Evolutionary conservation across 2,888 invertebrate genomes (phyloP), one percentile per base, ranked within the genome.

Genomic region (Chymomyza procnemis): DNA sequence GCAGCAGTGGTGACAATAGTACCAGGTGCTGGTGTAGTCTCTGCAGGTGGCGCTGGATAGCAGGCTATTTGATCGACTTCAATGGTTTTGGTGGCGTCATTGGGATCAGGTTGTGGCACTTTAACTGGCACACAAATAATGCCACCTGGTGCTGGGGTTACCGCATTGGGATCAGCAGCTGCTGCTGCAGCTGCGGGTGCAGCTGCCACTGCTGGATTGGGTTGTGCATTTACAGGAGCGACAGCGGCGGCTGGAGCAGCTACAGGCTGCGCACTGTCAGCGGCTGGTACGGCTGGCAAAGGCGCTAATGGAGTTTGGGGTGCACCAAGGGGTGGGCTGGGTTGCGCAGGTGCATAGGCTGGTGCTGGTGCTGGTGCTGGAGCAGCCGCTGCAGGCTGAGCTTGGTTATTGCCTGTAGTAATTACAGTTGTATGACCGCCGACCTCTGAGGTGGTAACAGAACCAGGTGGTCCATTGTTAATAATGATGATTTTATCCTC

Each of bases 401-500:
- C 74, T 21, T 56, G 73, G 0, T 73, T 69, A 4, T 57, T 75
- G 8, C 78, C 84, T 1, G 86, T 64, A 48, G 80, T 88, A 47
- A 89, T 89, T 0, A 88, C 81, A 5, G 89, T 88, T 0, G 89
- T 87, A 60, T n/a, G n/a, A n/a, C 90, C 90, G 4, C 87, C 88
- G 1, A 71, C 80, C 46, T 82, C 85, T 0, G 77, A 74, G 1
- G 90, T 88, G 46, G 89, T 85, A 58, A 89, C 90, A 6, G 89
- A 88, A 6, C 89, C 89, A 0, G 90, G 90, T 14, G 90, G 90
- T 58, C 90, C 90, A 67, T 91, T 90, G 65, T 91, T 90, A 14
- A 90, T 90, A n/a, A 90, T 90, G 3, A 90, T 90, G 54, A 90
- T 88, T 69, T 75, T 86, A 48, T 90, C 91, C 1, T 89, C 89